Percentiles rank a stretch among this genome's conserved stretches.
phyloP scores from a whole-genome alignment of 2,797 vertebrate species.

The Choloepus didactylus region DNA sequence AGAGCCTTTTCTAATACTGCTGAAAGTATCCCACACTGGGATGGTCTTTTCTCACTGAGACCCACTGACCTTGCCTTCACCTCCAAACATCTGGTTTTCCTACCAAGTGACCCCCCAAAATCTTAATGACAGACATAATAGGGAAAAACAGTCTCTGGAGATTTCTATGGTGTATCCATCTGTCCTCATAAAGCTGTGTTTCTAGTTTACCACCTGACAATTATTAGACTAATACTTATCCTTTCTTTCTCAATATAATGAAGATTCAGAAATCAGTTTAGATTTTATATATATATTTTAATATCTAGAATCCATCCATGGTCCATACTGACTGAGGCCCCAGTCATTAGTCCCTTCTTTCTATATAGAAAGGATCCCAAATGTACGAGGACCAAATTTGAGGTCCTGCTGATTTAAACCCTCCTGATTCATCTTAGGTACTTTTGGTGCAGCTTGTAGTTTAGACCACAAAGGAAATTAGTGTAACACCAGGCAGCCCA shows the following conservation, averaged over 20 bases:
- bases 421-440: not conserved
- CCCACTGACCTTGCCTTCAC: not conserved
- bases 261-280: slow-evolving; percentile 16
- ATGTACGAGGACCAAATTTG: not conserved
- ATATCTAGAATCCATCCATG: not conserved
- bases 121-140: not conserved
- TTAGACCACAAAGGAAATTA: slow-evolving; percentile 50
- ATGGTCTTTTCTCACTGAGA: not conserved
- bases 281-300: not conserved
- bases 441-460: not conserved
- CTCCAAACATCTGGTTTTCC: slow-evolving; percentile 43
- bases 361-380: not conserved
- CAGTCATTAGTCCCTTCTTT: not conserved
- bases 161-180: not conserved
- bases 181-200: not conserved
- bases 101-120: not conserved
- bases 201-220: slow-evolving; percentile 25
- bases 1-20: not conserved
- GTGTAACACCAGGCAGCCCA: not conserved
- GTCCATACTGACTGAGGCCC: not conserved
- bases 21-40: not conserved
- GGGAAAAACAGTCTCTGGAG: slow-evolving; percentile 31
- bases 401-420: slow-evolving; percentile 1
- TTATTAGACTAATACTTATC: not conserved
- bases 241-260: slow-evolving; percentile 51